These are phyloP conservation scores for Caenorhabditis becei DNA, from an alignment of 2,888 invertebrate genomes.

Conservation along the genomic window DNA sequence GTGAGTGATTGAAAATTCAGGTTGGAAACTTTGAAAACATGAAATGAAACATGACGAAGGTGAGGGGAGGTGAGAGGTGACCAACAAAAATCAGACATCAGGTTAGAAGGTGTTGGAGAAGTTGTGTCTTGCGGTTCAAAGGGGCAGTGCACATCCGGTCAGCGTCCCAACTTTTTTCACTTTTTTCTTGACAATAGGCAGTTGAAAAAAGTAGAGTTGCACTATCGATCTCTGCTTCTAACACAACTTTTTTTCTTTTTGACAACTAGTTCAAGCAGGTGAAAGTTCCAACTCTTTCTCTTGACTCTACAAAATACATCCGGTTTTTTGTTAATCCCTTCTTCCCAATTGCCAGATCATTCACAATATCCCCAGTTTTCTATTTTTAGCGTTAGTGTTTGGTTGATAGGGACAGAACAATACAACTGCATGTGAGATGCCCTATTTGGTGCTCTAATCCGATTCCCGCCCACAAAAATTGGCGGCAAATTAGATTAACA, in stretches of 20 bases:
- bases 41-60: too few species aligned
- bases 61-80: too few species aligned
- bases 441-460: conserved; percentile 11
- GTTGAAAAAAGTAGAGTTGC: background rate
- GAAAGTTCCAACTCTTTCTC: too few species aligned
- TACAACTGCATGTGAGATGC: too few species aligned
- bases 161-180: background rate
- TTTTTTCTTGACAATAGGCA: conserved; percentile 7
- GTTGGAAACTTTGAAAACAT: too few species aligned
- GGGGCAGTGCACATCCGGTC: conserved; percentile 42
- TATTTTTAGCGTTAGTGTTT: background rate
- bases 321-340: too few species aligned
- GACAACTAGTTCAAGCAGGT: too few species aligned
- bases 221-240: conserved; percentile 41
- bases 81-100: background rate
- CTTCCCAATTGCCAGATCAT: too few species aligned
- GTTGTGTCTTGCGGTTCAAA: conserved; percentile 21
- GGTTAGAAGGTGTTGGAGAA: conserved; percentile 9
- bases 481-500: conserved; percentile 20
- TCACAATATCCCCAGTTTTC: background rate
- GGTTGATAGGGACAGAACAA: background rate
- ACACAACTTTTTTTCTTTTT: background rate
- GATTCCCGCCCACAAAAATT: conserved; percentile 9
- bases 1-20: conserved; percentile 11
- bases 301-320: too few species aligned